These are phyloP conservation scores for Lycopodina hypogea DNA, from an alignment of 37 sponge, comb jelly and placozoan species.

Conservation along the genomic window DNA sequence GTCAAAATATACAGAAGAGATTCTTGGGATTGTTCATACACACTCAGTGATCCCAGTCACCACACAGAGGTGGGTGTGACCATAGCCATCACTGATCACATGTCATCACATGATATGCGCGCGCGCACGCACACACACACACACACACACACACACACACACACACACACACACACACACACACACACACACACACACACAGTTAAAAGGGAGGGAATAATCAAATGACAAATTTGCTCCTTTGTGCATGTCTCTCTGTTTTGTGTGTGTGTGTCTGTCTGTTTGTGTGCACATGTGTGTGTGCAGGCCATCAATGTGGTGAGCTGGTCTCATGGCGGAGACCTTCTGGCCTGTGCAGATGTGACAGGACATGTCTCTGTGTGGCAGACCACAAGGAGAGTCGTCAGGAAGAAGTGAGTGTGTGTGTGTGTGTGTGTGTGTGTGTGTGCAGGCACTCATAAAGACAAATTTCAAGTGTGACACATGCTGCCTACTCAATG, in stretches of 20 bases:
- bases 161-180: too few species aligned
- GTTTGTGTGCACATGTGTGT: not conserved
- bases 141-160: constrained; percentile 1
- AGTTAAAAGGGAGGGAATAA: too few species aligned
- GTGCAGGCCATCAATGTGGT: constrained; percentile 53
- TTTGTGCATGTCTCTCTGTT: too few species aligned
- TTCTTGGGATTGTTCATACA: constrained; percentile 30
- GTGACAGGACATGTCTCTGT: constrained; percentile 45
- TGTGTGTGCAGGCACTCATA: too few species aligned
- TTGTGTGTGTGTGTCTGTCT: too few species aligned
- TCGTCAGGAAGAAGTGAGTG: not conserved
- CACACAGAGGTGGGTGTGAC: constrained; percentile 23
- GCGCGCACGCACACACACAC: not conserved
- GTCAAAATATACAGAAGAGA: constrained; percentile 34
- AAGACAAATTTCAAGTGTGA: too few species aligned
- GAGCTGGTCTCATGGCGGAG: constrained; percentile 60
- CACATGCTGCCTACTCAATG: too few species aligned
- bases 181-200: too few species aligned
- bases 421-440: too few species aligned
- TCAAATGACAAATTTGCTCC: too few species aligned
- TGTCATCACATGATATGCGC: not conserved
- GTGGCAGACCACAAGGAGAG: constrained; percentile 17
- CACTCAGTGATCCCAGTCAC: constrained; percentile 34
- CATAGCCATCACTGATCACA: not conserved
- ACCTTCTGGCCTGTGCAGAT: constrained; percentile 43